Conservation (phyloP, 2,797 vertebrate species). For the Avahi laniger region DNA sequence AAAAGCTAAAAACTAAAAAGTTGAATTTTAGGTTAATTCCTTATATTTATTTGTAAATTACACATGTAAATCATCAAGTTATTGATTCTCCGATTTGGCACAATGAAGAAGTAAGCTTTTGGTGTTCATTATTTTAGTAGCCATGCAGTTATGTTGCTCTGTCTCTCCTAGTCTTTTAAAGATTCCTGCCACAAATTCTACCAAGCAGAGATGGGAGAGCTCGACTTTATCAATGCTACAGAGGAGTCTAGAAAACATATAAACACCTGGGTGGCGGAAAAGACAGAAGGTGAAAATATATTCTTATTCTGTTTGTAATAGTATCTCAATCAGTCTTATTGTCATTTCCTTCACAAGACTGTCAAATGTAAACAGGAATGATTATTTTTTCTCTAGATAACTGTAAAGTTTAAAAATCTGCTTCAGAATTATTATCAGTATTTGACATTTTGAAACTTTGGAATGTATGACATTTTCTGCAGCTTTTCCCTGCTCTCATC, state of each 20-base stretch:
- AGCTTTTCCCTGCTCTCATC: background rate
- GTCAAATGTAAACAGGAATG: background rate
- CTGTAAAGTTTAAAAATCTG: background rate
- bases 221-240: background rate
- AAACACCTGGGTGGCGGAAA: constrained; percentile 63
- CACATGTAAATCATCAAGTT: background rate
- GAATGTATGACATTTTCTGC: background rate
- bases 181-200: constrained; percentile 57
- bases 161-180: constrained; percentile 54
- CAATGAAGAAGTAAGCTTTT: background rate
- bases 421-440: background rate
- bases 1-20: background rate
- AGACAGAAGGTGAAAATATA: constrained; percentile 63
- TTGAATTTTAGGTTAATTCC: background rate
- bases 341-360: background rate
- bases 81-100: background rate
- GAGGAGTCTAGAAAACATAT: constrained; percentile 42
- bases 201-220: constrained; percentile 57
- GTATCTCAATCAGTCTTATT: background rate
- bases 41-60: background rate
- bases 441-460: background rate
- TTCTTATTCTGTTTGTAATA: background rate
- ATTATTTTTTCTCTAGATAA: background rate
- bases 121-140: background rate
- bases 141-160: background rate